Evolutionary conservation across 2,797 vertebrate species (phyloP).

Genomic region (Hydrocynus forskahlii): DNA sequence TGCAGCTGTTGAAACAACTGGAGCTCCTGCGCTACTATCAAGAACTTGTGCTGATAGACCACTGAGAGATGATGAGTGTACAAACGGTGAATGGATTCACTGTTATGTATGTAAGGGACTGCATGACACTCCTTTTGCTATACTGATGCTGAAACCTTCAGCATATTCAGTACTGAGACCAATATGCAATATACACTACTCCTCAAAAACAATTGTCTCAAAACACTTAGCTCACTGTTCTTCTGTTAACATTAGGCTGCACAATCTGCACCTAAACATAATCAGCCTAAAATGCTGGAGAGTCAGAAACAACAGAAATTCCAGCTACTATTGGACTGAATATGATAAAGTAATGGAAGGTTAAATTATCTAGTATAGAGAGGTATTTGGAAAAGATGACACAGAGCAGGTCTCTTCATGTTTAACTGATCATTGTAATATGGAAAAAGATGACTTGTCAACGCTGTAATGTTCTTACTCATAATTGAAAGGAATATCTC

Average conservation of each 20-base stretch:
- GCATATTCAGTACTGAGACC: no score
- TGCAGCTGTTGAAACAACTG: constrained; percentile 27
- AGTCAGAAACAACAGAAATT: not conserved
- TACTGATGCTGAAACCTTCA: no score
- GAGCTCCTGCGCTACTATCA: not conserved
- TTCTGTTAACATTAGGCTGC: no score
- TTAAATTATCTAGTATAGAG: not conserved
- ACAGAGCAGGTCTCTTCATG: constrained; percentile 30
- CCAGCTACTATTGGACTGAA: not conserved
- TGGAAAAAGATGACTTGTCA: constrained; percentile 14
- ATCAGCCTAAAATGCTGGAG: not conserved
- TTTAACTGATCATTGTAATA: constrained; percentile 40
- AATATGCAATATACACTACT: no score
- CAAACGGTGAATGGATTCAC: not conserved
- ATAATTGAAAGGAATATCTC: not conserved
- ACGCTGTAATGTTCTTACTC: constrained; percentile 22
- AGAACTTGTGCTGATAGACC: not conserved
- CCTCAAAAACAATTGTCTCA: no score
- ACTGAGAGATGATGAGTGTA: not conserved
- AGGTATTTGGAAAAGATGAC: constrained; percentile 9
- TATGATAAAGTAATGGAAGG: not conserved
- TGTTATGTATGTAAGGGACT: not conserved
- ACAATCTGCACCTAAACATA: not conserved
- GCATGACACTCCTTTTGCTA: no score
- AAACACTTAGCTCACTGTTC: no score